Percentiles rank a stretch among this genome's conserved stretches.
Conservation (phyloP, 2,888 invertebrate species). For the Torymus aiolomorphi region DNA sequence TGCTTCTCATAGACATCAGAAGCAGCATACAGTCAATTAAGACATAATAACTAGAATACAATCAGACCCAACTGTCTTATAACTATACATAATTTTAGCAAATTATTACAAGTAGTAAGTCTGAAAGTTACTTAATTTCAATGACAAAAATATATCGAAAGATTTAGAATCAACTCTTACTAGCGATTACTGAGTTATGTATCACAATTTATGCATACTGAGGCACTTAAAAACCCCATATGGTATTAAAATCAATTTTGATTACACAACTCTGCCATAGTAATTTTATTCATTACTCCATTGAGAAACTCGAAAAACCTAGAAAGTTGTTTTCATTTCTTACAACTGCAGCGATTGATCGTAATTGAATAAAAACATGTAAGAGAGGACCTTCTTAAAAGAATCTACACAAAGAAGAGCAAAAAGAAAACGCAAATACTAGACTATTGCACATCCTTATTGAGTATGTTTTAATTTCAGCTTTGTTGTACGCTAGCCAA, state of each 20-base stretch:
- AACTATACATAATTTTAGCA: conserved; percentile 22
- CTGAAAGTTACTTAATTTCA: conserved; percentile 27
- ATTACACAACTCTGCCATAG: conserved; percentile 38
- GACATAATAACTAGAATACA: conserved; percentile 39
- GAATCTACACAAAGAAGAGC: conserved; percentile 31
- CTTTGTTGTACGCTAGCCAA: conserved; percentile 59
- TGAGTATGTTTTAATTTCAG: conserved; percentile 54
- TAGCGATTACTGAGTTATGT: conserved; percentile 39
- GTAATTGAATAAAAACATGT: conserved; percentile 28
- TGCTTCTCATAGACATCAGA: no score
- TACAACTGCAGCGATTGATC: conserved; percentile 17
- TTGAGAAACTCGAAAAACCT: conserved; percentile 28
- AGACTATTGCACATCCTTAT: conserved; percentile 65
- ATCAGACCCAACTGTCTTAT: conserved; percentile 32
- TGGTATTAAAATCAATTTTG: conserved; percentile 38
- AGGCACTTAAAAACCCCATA: conserved; percentile 45
- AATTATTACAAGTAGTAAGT: conserved; percentile 10
- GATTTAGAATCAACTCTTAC: conserved; percentile 35
- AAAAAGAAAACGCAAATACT: conserved; percentile 54
- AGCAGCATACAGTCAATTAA: conserved; percentile 23
- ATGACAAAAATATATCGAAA: conserved; percentile 41
- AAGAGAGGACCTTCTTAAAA: conserved; percentile 15
- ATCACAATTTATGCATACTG: conserved; percentile 48
- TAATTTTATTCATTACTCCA: not conserved
- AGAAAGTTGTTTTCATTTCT: conserved; percentile 11